Evolutionary conservation across 2,888 invertebrate species (phyloP).

Genomic region (Athalia rosae): DNA sequence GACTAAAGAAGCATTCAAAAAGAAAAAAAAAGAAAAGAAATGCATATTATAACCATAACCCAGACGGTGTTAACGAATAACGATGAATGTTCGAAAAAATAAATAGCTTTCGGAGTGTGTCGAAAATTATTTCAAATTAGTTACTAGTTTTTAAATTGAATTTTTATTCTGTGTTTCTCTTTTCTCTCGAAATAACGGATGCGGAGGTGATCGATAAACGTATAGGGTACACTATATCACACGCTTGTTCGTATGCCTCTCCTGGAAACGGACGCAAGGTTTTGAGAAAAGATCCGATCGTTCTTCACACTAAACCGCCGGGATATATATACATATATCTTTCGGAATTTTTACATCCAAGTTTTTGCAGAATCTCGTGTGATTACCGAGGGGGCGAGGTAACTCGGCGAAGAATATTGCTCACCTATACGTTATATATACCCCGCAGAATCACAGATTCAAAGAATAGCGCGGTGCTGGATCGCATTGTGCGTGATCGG

Average conservation of each 20-base stretch:
- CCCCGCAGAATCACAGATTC: slow-evolving; percentile 31
- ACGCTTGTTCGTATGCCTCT: background rate
- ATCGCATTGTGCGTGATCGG: slow-evolving; percentile 41
- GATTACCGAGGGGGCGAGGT: slow-evolving; percentile 28
- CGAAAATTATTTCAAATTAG: background rate
- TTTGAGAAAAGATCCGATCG: slow-evolving; percentile 8
- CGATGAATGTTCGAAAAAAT: background rate
- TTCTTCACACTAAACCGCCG: background rate
- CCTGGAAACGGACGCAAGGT: slow-evolving; percentile 6
- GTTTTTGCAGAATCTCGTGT: slow-evolving; percentile 32
- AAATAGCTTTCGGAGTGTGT: background rate
- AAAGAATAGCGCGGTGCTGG: slow-evolving; percentile 30
- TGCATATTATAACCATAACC: background rate
- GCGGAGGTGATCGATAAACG: background rate
- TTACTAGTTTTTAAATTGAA: background rate
- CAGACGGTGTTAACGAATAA: background rate
- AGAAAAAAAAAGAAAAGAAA: background rate
- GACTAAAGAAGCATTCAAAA: background rate
- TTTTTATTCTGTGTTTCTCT: background rate
- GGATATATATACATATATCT: too few species aligned
- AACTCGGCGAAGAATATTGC: slow-evolving; percentile 16
- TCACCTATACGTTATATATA: too few species aligned
- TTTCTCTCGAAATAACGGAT: background rate
- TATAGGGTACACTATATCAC: background rate
- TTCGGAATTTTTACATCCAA: slow-evolving; percentile 13